Percentiles rank a stretch among this genome's conserved stretches.
Evolutionary conservation across 2,797 vertebrate species (phyloP).

Genomic region (Bradypodion pumilum): DNA sequence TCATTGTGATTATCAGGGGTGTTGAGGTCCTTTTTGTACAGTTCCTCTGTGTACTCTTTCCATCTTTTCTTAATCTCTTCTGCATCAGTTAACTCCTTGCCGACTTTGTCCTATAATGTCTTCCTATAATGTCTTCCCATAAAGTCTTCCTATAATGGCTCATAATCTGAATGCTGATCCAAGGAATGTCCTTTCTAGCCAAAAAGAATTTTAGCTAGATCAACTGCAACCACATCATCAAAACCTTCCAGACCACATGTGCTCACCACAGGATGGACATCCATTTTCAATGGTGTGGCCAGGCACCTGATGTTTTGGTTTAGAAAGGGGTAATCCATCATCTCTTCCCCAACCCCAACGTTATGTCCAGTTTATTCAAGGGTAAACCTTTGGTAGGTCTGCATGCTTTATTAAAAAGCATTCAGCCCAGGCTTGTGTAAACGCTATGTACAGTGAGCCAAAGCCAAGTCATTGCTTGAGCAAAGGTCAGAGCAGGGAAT

Average conservation of each 20-base stretch:
- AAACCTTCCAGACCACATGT: neutral
- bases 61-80: too few species aligned
- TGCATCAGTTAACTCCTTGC: too few species aligned
- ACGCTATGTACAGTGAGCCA: slow-evolving; percentile 23
- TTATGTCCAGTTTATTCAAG: neutral
- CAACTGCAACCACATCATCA: neutral
- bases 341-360: neutral
- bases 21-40: too few species aligned
- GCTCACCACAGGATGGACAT: neutral
- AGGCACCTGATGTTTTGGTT: slow-evolving; percentile 4
- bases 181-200: neutral
- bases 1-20: too few species aligned
- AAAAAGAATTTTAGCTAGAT: neutral
- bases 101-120: too few species aligned
- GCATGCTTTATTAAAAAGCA: slow-evolving; percentile 24
- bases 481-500: slow-evolving; percentile 25
- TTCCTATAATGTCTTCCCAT: too few species aligned
- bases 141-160: neutral
- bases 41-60: too few species aligned
- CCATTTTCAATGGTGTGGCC: neutral
- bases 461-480: slow-evolving; percentile 24
- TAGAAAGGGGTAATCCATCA: neutral
- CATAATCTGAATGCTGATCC: neutral
- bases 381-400: slow-evolving; percentile 4
- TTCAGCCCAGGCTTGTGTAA: slow-evolving; percentile 15